Conservation (phyloP, 2,113 vertebrate genomes). For the Bufo bufo region DNA sequence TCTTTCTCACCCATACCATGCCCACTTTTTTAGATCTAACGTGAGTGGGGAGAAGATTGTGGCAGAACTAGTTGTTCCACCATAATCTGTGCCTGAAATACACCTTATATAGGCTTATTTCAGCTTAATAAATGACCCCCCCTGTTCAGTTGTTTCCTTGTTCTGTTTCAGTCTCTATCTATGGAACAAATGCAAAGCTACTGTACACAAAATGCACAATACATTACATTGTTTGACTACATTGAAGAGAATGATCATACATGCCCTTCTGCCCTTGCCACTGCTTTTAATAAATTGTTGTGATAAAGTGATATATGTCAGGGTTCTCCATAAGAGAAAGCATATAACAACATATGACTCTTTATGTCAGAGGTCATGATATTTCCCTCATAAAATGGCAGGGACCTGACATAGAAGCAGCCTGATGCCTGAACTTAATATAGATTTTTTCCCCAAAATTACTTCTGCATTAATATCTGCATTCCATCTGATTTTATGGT, state of each 20-base stretch:
- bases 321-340: background rate
- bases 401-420: background rate
- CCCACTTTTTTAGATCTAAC: too few species aligned
- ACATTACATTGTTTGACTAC: background rate
- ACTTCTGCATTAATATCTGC: background rate
- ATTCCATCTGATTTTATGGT: background rate
- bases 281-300: background rate
- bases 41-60: too few species aligned
- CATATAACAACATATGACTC: background rate
- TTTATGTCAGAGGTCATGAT: background rate
- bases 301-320: background rate
- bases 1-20: too few species aligned
- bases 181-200: background rate
- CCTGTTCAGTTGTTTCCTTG: background rate
- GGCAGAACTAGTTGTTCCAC: too few species aligned
- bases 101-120: too few species aligned
- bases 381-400: background rate
- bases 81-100: too few species aligned
- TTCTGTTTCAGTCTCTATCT: background rate
- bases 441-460: slow-evolving; percentile 6
- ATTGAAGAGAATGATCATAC: background rate
- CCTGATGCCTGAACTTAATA: slow-evolving; percentile 10
- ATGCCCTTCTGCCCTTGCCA: background rate
- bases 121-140: too few species aligned
- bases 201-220: background rate